phyloP scores from a whole-genome alignment of 2,797 vertebrate genomes.

The Vultur gryphus region DNA sequence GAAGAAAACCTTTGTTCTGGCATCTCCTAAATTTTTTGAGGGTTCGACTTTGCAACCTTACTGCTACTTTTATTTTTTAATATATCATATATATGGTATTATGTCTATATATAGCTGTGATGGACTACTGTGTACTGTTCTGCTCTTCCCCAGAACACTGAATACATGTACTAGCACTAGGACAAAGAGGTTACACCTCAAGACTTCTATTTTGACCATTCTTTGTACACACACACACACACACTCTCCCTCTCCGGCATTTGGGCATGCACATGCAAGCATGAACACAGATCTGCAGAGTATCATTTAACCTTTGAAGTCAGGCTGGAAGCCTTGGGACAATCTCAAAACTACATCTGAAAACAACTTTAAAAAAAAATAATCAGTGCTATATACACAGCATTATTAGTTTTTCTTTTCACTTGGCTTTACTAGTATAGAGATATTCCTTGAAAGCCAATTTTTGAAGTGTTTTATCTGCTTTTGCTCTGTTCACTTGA shows the following conservation, averaged over 20 bases:
- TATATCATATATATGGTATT: neutral
- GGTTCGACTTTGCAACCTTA: neutral
- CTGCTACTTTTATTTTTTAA: neutral
- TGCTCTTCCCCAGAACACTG: neutral
- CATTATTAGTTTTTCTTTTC: neutral
- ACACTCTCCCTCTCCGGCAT: neutral
- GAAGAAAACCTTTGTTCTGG: neutral
- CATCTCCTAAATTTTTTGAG: neutral
- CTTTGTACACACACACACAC: neutral
- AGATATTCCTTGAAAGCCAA: neutral
- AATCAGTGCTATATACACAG: neutral
- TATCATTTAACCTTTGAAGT: neutral
- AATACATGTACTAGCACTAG: neutral
- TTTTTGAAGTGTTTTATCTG: neutral
- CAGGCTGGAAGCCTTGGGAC: neutral
- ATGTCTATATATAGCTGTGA: neutral
- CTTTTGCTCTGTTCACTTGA: neutral
- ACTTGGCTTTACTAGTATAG: neutral
- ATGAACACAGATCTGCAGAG: neutral
- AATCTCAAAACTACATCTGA: neutral
- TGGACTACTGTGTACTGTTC: neutral
- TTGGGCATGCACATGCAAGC: neutral
- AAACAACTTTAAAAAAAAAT: neutral
- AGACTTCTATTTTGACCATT: neutral
- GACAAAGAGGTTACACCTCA: neutral